Evolutionary conservation across 2,888 invertebrate genomes (phyloP).

Genomic region (Polyploca ridens): DNA sequence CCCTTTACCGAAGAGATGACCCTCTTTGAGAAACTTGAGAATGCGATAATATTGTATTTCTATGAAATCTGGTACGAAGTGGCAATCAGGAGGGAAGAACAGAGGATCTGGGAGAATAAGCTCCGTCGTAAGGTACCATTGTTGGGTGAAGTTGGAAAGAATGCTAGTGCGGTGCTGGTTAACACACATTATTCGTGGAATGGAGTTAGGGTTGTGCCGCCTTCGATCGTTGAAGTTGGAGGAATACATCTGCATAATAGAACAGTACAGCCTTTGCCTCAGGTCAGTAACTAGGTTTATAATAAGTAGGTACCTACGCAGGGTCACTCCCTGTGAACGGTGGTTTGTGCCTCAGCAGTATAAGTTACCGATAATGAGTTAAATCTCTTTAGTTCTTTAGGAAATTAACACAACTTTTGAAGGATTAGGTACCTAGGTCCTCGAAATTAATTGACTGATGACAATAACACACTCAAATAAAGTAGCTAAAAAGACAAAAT

Average conservation of each 20-base stretch:
- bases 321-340: too few relatives aligned
- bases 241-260: slow-evolving; percentile 75
- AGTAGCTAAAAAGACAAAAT: too few relatives aligned
- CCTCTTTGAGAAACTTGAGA: slow-evolving; percentile 70
- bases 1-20: slow-evolving; percentile 60
- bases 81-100: slow-evolving; percentile 46
- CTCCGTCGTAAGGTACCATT: slow-evolving; percentile 61
- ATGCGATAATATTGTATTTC: slow-evolving; percentile 52
- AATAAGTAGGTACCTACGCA: too few relatives aligned
- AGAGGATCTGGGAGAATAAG: slow-evolving; percentile 52
- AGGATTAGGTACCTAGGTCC: too few relatives aligned
- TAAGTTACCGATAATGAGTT: too few relatives aligned
- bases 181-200: slow-evolving; percentile 76
- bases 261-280: slow-evolving; percentile 37
- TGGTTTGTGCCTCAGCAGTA: too few relatives aligned
- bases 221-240: slow-evolving; percentile 78
- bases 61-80: slow-evolving; percentile 50
- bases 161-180: slow-evolving; percentile 72
- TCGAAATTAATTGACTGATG: too few relatives aligned
- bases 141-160: slow-evolving; percentile 63
- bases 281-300: slow-evolving; percentile 33
- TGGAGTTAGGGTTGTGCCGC: slow-evolving; percentile 67
- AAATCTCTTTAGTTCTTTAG: too few relatives aligned
- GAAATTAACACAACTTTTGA: too few relatives aligned
- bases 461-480: too few relatives aligned